Evolutionary conservation across 2,797 vertebrate genomes (phyloP), one percentile per base, ranked within the genome.

Genomic region (Enteromius paludinosus): DNA sequence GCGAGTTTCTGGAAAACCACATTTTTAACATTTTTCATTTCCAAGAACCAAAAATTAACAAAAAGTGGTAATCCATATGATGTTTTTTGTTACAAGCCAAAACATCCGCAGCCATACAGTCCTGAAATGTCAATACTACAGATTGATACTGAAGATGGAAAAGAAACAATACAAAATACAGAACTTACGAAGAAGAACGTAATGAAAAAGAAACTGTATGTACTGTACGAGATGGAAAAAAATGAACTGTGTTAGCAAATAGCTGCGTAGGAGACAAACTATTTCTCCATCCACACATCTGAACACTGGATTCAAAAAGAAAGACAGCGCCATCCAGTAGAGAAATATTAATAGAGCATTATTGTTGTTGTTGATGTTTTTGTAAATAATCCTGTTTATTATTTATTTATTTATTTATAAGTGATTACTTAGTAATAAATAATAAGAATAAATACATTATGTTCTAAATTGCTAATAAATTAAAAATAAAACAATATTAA

Each of bases 211-310:
- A 25, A 64, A 33, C 59, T 28, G 59, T 7, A 41, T 11, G 41
- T 41, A 41, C 10, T 41, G 41, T 41, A 41, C 41, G 41, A 62
- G 18, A 3, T 20, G 33, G 62, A 11, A 10, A 72, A 4, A 9
- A 33, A n/a, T 6, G 9, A 73, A 33, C 3, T 4, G 5, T 0
- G 71, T 59, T 38, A 4, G n/a, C 20, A 56, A 59, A 74, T 59
- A 59, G n/a, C 38, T 74, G 52, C 23, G 72, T 74, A 74, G 72
- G 52, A 41, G 33, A 17, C 14, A 2, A 59, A 41, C 33, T 25
- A 75, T 75, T 75, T 59, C 72, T 75, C 72, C 52, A 56, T 75
- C 52, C 33, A 41, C 72, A 11, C 72, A 5, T 41, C 72, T 59
- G 72, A 75, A 75, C 33, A 59, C 52, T 54, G 20, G 47, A 23